phyloP scores from a whole-genome alignment of 2,888 invertebrate species.

The Drosophila setosimentum region DNA sequence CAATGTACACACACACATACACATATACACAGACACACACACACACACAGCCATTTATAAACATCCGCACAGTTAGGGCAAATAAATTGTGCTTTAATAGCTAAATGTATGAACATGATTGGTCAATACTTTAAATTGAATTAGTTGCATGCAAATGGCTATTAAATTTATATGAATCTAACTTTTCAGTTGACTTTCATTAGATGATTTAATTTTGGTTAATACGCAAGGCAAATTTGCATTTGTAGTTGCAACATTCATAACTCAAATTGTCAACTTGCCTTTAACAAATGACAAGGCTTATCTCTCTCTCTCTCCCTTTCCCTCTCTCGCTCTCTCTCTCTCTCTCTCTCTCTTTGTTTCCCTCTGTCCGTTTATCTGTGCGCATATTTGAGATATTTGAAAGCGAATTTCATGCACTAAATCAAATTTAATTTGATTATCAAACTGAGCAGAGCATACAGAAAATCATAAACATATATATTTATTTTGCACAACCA shows the following conservation, averaged over 20 bases:
- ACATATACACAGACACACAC: constrained; percentile 3
- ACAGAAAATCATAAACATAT: constrained; percentile 6
- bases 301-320: background rate
- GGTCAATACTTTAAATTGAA: constrained; percentile 54
- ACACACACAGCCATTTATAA: background rate
- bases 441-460: constrained; percentile 22
- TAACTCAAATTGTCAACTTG: constrained; percentile 31
- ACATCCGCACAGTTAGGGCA: constrained; percentile 7
- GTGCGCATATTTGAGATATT: constrained; percentile 15
- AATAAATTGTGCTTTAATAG: constrained; percentile 66
- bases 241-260: constrained; percentile 35
- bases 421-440: constrained; percentile 50
- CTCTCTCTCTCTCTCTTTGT: background rate
- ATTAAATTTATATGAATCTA: constrained; percentile 66
- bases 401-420: constrained; percentile 22
- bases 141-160: constrained; percentile 58
- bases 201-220: constrained; percentile 69
- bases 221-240: constrained; percentile 58
- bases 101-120: constrained; percentile 32
- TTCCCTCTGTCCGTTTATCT: background rate
- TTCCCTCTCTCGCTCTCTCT: background rate
- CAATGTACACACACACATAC: constrained; percentile 37
- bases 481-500: background rate
- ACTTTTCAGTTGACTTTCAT: constrained; percentile 64
- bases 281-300: constrained; percentile 20